Evolutionary conservation across 1,140 invertebrate species (phyloP).

Genomic region (Aleiodes sp.): DNA sequence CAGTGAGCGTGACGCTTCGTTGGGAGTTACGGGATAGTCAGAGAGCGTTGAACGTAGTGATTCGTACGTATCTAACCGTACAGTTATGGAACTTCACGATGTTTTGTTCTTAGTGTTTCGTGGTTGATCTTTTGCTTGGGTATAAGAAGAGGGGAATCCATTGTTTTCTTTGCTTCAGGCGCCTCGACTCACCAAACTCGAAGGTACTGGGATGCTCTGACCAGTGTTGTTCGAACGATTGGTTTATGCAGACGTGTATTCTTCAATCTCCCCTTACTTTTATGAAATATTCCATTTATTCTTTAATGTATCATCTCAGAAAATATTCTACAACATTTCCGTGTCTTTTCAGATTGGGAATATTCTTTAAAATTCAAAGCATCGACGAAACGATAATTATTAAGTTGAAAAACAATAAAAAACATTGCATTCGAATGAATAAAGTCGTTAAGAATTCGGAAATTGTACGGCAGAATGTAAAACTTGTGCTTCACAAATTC

Average conservation of each 20-base stretch:
- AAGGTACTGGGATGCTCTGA: conserved; percentile 35
- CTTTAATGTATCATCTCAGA: no score
- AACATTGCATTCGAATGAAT: no score
- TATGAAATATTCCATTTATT: no score
- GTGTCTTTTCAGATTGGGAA: no score
- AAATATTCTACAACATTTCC: no score
- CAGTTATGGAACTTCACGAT: conserved; percentile 11
- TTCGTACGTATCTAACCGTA: neutral
- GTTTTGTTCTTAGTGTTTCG: neutral
- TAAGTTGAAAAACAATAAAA: no score
- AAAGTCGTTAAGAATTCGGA: no score
- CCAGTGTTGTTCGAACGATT: conserved; percentile 45
- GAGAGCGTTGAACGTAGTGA: conserved; percentile 11
- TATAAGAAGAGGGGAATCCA: neutral
- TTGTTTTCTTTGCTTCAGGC: neutral
- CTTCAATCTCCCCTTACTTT: neutral
- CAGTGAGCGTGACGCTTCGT: conserved; percentile 47
- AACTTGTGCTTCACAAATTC: no score
- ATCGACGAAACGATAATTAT: no score
- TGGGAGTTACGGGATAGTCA: conserved; percentile 44
- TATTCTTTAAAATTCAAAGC: no score
- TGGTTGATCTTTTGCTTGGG: conserved; percentile 12
- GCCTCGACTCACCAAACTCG: neutral
- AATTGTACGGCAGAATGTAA: no score
- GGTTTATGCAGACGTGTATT: conserved; percentile 10